Conservation (phyloP, 2,113 vertebrate genomes). For the Oryctolagus cuniculus region mOryCun1.1 NC_091440.1:131033501-131034000, state of each 20-base stretch:
- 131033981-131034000: neutral
- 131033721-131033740: neutral
- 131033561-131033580: too few species aligned
- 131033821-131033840: constrained; percentile 1
- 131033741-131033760: neutral
- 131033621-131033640: too few species aligned
- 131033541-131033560: too few species aligned
- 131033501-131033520: too few species aligned
- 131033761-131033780: constrained; percentile 40
- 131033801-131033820: constrained; percentile 12
- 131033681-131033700: too few species aligned
- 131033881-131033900: constrained; percentile 28
- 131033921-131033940: neutral
- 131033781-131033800: neutral
- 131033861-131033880: constrained; percentile 4
- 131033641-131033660: too few species aligned
- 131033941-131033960: neutral
- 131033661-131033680: too few species aligned
- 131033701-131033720: neutral
- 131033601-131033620: too few species aligned
- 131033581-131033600: too few species aligned
- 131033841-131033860: neutral
- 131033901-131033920: constrained; percentile 17
- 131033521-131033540: too few species aligned
- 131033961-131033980: neutral